These are phyloP conservation scores for Smithornis capensis DNA, from an alignment of 2,113 vertebrate genomes.

Conservation along the genomic window DNA sequence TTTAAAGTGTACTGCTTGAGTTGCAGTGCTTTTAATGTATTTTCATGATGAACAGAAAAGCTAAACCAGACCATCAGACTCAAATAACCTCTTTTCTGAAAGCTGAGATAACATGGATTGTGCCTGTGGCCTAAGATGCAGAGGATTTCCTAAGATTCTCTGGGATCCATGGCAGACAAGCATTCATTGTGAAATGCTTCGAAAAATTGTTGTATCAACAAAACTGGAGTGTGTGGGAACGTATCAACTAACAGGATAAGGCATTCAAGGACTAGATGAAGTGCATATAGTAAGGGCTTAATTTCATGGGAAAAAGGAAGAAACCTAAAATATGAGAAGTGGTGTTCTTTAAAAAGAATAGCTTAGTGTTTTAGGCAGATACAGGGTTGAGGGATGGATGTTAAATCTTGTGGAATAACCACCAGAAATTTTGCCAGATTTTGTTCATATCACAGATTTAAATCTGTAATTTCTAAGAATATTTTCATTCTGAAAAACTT, in stretches of 20 bases:
- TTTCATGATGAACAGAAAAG: neutral
- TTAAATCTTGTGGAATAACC: neutral
- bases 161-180: neutral
- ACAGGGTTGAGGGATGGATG: neutral
- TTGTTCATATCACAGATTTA: neutral
- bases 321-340: neutral
- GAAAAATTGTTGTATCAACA: constrained; percentile 40
- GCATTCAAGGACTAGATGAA: constrained; percentile 5
- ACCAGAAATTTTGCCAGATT: neutral
- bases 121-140: neutral
- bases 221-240: neutral
- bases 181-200: constrained; percentile 5
- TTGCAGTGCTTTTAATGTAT: neutral
- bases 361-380: neutral
- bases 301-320: neutral
- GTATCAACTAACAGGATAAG: neutral
- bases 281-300: neutral
- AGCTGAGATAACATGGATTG: neutral
- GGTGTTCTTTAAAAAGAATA: neutral
- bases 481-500: neutral
- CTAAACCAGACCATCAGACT: neutral
- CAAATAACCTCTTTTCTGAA: neutral
- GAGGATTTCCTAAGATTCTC: constrained; percentile 63
- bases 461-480: neutral
- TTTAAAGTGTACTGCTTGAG: neutral